Evolutionary conservation across 1,140 invertebrate species (phyloP), one percentile per base, ranked within the genome.

Genomic region (Sesamia nonagrioides): DNA sequence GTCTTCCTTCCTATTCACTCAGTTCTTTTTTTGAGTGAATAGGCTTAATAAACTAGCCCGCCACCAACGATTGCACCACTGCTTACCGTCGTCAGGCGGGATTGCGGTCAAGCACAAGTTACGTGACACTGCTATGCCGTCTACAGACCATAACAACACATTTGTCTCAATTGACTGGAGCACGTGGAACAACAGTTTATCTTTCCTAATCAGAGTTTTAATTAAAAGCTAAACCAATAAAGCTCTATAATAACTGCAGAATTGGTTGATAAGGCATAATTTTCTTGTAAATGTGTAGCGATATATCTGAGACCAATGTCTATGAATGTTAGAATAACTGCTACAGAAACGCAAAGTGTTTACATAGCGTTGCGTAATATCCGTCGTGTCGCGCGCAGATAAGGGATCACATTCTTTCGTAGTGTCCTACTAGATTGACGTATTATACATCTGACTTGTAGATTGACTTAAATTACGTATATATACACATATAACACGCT

Each of bases 111-210:
- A n/a, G n/a, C n/a, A 42, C 35, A 42, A 42, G 37, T 42, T 42
- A 66, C 35, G n/a, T 66, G 13, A 66, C 37, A 42, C 61, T 17
- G 17, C 1, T 37, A 18, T 42, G 17, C 61, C 61, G 61, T n/a
- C n/a, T 3, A 40, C 61, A 50, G 21, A 48, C 66, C 42, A 27
- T 68, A 4, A n/a, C 11, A 45, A 45, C 40, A 50, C 42, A 69
- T 33, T 69, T 48, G 66, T 69, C 61, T 66, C 61, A 42, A 66
- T 66, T 66, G 61, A 66, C 61, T 42, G 17, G n/a, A 66, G 50
- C 40, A 50, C 66, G 40, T 69, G 42, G 45, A 50, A 13, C 15
- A 8, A n/a, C 45, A 6, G 66, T 48, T 48, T 69, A 33, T 69
- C 45, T 69, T 45, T 40, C 33, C 1, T 61, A 61, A 61, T 61